These are phyloP conservation scores for Epistrophe eligans DNA, from an alignment of 2,888 invertebrate genomes.

Conservation along the genomic window DNA sequence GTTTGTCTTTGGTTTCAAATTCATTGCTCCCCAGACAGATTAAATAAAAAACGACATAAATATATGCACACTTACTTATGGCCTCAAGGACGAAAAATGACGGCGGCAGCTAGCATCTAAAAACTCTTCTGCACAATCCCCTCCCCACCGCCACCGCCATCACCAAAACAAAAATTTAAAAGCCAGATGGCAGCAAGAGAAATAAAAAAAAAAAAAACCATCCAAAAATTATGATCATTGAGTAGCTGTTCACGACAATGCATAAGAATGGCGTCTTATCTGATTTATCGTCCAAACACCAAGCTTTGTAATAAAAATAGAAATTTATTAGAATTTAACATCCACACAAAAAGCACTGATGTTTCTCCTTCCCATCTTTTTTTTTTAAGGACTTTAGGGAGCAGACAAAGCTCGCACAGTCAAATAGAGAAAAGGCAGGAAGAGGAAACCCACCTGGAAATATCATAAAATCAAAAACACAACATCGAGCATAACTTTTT, in stretches of 20 bases:
- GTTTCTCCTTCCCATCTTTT: neutral
- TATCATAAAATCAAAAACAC: conserved; percentile 72
- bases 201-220: conserved; percentile 6
- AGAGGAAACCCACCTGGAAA: conserved; percentile 63
- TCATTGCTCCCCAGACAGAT: conserved; percentile 69
- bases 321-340: conserved; percentile 62
- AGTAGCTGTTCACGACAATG: conserved; percentile 69
- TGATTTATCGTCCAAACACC: conserved; percentile 64
- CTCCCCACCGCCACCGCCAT: neutral
- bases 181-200: conserved; percentile 18
- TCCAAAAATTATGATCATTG: conserved; percentile 57
- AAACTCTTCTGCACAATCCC: neutral
- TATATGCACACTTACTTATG: conserved; percentile 56
- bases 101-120: conserved; percentile 16
- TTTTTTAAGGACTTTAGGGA: conserved; percentile 1
- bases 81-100: conserved; percentile 51
- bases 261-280: conserved; percentile 69
- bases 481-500: conserved; percentile 67
- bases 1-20: conserved; percentile 56
- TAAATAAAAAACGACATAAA: conserved; percentile 52
- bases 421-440: conserved; percentile 26
- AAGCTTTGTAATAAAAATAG: conserved; percentile 58
- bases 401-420: conserved; percentile 14
- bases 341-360: conserved; percentile 33
- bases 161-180: conserved; percentile 6